Percentiles rank a stretch among this genome's conserved stretches.
These are phyloP conservation scores for Hepsetus odoe DNA, from an alignment of 2,113 vertebrate species.

Conservation along the genomic window DNA sequence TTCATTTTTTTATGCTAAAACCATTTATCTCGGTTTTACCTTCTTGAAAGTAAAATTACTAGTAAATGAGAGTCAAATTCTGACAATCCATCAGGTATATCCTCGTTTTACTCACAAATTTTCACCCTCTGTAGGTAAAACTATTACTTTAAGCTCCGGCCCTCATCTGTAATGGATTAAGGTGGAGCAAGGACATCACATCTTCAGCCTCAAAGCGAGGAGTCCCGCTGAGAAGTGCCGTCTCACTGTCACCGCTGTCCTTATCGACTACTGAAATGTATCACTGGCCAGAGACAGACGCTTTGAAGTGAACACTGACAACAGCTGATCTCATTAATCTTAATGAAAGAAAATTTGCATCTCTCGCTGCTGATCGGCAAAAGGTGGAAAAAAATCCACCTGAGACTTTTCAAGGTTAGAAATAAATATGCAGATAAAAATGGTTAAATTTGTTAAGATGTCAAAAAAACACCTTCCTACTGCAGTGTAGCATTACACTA, in stretches of 20 bases:
- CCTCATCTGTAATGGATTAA: constrained; percentile 1
- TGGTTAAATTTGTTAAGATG: no score
- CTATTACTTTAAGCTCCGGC: not conserved
- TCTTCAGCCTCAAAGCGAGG: not conserved
- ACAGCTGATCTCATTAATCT: constrained; percentile 1
- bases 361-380: not conserved
- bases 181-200: not conserved
- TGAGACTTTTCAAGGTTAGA: not conserved
- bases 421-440: not conserved
- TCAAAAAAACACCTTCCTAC: no score
- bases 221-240: not conserved
- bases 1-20: no score
- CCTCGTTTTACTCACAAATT: not conserved
- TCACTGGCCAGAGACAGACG: not conserved
- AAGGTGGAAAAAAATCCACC: no score
- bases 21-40: no score
- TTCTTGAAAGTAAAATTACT: no score
- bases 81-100: not conserved
- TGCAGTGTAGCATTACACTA: no score
- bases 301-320: not conserved
- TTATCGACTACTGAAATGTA: not conserved
- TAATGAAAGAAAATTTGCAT: not conserved
- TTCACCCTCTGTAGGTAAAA: not conserved
- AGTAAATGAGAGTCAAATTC: not conserved
- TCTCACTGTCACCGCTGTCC: not conserved